Base-by-base conservation (phyloP, 2,888 invertebrate genomes). In the Parasteatoda lunata region DNA sequence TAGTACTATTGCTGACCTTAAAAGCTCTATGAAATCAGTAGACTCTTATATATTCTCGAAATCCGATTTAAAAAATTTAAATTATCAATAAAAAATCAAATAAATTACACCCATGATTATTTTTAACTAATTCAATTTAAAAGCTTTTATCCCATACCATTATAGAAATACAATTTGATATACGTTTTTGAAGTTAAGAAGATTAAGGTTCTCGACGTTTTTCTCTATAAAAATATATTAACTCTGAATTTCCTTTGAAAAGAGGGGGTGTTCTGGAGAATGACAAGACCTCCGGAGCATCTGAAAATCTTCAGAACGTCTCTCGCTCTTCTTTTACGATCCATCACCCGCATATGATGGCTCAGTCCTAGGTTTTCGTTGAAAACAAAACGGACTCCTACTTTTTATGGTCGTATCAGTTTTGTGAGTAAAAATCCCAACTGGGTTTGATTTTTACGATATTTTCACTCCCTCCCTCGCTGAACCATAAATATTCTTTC, bases 361-460 rank as follows among this genome's bases (percentile, higher is more conserved):
- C 49, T 13, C 79, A 11, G 9, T 9, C 30, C 69, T 59, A 54
- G 68, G 15, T 59, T 11, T 72, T 30, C 79, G 48, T 54, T 65
- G 15, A 75, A 81, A 81, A 73, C 49, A 78, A 84, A 84, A 70
- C 71, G 48, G 84, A 73, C 72, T 68, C 9, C 84, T 73, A 72
- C 45, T 65, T 84, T 84, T 84, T 84, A 84, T 71, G 72, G 78
- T 68, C 84, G 73, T 78, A 78, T 84, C 84, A 77, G 84, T 69
- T 72, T 45, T 68, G 72, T 73, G n/a, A 77, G 72, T 84, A 84
- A 84, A 84, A 84, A 78, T 54, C 72, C 84, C 54, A 54, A 51
- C 82, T 64, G 71, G 76, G 73, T 64, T 66, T 73, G 78, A 84
- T 84, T 84, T 84, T 84, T 84, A 84, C 66, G 84, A 84, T 73